phyloP scores from a whole-genome alignment of 30 jellyfish, hydroid and myxozoan genomes.

The Pelagia noctiluca region DNA sequence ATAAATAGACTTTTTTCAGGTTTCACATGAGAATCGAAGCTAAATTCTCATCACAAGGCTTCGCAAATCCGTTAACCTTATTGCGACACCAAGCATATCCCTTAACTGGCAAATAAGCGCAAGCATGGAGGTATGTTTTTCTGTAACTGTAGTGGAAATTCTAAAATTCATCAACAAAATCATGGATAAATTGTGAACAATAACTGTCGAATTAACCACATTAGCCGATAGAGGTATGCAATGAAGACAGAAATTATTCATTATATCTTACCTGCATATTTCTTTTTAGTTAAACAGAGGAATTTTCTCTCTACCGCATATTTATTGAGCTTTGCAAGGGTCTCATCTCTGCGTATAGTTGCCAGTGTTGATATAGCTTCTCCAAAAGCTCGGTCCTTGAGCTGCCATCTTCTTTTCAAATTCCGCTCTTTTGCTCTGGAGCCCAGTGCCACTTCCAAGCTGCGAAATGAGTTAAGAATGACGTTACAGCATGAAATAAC shows the following conservation, averaged over 20 bases:
- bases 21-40: no score
- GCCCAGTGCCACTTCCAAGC: slow-evolving; percentile 13
- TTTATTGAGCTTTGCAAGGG: slow-evolving; percentile 31
- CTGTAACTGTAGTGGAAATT: no score
- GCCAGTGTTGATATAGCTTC: slow-evolving; percentile 11
- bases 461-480: no score
- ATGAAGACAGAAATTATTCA: not conserved
- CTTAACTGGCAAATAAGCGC: no score
- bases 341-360: slow-evolving; percentile 19
- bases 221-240: not conserved
- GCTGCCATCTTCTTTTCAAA: slow-evolving; percentile 33
- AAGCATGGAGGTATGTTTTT: no score
- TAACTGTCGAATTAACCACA: not conserved
- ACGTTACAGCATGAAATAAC: no score
- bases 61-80: no score
- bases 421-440: slow-evolving; percentile 17
- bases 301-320: slow-evolving; percentile 18
- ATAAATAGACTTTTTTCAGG: no score
- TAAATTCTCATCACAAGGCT: no score
- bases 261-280: slow-evolving; percentile 21
- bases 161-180: no score
- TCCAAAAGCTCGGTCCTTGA: slow-evolving; percentile 26
- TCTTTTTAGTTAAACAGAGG: slow-evolving; percentile 13
- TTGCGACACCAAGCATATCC: no score
- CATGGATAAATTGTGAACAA: no score